Evolutionary conservation across 2,888 invertebrate species (phyloP).

Genomic region (Eupithecia tripunctaria): DNA sequence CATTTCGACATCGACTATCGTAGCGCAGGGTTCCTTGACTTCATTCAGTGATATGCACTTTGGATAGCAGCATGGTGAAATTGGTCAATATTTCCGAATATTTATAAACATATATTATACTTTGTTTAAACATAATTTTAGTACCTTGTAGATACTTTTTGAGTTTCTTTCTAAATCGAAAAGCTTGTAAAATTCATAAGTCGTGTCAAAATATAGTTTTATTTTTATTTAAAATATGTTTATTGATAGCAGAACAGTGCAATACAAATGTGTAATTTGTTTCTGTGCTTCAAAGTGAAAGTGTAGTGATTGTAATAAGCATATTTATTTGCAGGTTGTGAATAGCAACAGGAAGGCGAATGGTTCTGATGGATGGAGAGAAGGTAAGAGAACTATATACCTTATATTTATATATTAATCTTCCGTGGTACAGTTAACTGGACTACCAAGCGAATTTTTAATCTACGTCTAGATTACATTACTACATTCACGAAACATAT

Average conservation of each 20-base stretch:
- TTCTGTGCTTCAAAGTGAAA: conserved; percentile 40
- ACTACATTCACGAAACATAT: no score
- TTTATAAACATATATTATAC: no score
- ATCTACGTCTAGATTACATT: no score
- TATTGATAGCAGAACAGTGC: background rate
- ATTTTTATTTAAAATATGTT: no score
- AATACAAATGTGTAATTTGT: background rate
- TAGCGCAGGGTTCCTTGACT: conserved; percentile 53
- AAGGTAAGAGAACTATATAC: conserved; percentile 63
- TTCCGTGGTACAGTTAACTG: no score
- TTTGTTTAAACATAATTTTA: conserved; percentile 6
- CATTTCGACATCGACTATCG: conserved; percentile 72
- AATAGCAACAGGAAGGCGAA: conserved; percentile 88
- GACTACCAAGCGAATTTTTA: no score
- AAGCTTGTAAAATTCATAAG: background rate
- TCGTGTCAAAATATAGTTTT: background rate
- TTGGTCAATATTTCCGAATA: conserved; percentile 64
- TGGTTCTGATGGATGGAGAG: conserved; percentile 82
- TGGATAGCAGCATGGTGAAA: conserved; percentile 52
- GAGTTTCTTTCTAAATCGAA: background rate
- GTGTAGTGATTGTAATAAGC: conserved; percentile 51
- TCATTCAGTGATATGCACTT: conserved; percentile 55
- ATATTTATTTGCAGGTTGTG: conserved; percentile 80
- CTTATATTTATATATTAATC: no score
- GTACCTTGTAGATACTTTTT: conserved; percentile 10